Evolutionary conservation across 1,140 invertebrate genomes (phyloP).

Genomic region (Drosophila tristis): DNA sequence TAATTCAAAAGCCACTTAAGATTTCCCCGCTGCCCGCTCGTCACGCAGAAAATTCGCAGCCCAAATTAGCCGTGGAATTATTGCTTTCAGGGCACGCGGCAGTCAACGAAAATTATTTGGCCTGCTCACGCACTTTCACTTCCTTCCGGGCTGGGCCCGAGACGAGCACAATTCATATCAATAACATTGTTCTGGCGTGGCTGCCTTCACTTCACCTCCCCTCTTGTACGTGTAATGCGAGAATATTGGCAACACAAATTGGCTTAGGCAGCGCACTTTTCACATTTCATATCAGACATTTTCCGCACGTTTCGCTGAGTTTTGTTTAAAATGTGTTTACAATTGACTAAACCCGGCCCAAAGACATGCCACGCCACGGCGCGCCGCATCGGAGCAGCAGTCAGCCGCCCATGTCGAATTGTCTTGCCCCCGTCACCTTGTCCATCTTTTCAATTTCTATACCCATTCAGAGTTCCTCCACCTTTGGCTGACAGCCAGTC

Average conservation of each 20-base stretch:
- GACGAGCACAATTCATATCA: constrained; percentile 64
- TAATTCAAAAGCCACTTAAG: constrained; percentile 35
- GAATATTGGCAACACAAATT: constrained; percentile 37
- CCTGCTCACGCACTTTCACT: constrained; percentile 49
- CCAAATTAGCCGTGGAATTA: constrained; percentile 22
- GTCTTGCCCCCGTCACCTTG: constrained; percentile 37
- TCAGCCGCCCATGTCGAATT: constrained; percentile 41
- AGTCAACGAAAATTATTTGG: constrained; percentile 31
- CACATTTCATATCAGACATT: constrained; percentile 63
- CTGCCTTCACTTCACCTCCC: not conserved
- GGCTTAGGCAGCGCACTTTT: constrained; percentile 59
- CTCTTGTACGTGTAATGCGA: not conserved
- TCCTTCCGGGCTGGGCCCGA: constrained; percentile 45
- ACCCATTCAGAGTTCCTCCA: constrained; percentile 1
- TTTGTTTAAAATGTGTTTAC: constrained; percentile 81
- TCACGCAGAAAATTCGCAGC: not conserved
- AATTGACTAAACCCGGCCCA: constrained; percentile 59
- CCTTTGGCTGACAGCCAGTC: constrained; percentile 3
- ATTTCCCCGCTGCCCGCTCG: not conserved
- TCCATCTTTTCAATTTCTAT: constrained; percentile 1
- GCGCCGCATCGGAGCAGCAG: constrained; percentile 4
- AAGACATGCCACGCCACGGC: not conserved
- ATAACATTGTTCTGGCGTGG: constrained; percentile 55
- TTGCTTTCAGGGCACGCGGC: constrained; percentile 43
- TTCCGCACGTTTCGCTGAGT: constrained; percentile 76